phyloP scores from a whole-genome alignment of 64 coral and sea anemone species.

The Montipora capricornis region DNA sequence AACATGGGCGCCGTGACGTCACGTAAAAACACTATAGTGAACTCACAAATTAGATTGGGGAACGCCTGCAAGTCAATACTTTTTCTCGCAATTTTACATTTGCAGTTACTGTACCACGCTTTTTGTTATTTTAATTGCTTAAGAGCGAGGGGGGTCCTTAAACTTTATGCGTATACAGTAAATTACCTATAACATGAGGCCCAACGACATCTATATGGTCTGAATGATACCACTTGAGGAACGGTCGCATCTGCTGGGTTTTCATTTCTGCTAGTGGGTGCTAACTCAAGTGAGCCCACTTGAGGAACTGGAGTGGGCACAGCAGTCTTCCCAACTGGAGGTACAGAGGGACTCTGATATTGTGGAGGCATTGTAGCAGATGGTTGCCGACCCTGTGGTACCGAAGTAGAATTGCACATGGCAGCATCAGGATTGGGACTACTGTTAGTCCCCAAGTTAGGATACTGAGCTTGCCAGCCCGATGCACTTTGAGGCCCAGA shows the following conservation, averaged over 20 bases:
- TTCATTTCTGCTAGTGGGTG: conserved; percentile 14
- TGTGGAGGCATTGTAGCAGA: neutral
- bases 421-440: neutral
- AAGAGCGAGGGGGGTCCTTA: too few species aligned
- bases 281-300: neutral
- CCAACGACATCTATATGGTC: conserved; percentile 83
- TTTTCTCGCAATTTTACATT: too few species aligned
- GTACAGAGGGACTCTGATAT: neutral
- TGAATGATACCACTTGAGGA: conserved; percentile 48
- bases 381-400: neutral
- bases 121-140: too few species aligned
- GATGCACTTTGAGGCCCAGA: conserved; percentile 3
- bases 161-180: neutral
- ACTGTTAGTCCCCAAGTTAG: neutral
- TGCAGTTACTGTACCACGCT: too few species aligned
- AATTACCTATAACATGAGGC: conserved; percentile 66
- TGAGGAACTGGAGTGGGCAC: neutral
- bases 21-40: too few species aligned
- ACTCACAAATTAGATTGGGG: too few species aligned
- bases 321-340: neutral
- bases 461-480: neutral
- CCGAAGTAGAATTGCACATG: neutral
- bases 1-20: too few species aligned
- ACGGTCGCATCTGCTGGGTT: neutral
- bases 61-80: too few species aligned